These are phyloP conservation scores for Erythrolamprus reginae DNA, from an alignment of 2,113 vertebrate species.

Conservation along the genomic window DNA sequence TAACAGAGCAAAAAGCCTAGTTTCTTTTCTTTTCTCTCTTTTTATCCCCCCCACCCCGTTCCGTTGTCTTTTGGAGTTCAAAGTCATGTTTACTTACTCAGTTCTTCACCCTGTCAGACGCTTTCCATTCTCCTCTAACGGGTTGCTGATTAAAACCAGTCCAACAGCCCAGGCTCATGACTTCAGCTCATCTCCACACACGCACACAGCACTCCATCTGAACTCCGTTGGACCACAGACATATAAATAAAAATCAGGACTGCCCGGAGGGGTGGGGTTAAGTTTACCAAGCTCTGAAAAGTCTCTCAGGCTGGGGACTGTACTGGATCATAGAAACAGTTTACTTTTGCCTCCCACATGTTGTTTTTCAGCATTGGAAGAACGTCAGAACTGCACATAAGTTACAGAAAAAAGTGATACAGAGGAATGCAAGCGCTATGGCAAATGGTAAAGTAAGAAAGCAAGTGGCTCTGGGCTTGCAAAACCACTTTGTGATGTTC, in stretches of 20 bases:
- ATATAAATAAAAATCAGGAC: slow-evolving; percentile 62
- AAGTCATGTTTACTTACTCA: slow-evolving; percentile 73
- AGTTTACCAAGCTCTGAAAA: slow-evolving; percentile 11
- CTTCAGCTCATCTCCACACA: slow-evolving; percentile 57
- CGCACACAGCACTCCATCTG: slow-evolving; percentile 59
- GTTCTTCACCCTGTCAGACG: slow-evolving; percentile 62
- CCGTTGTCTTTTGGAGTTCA: slow-evolving; percentile 54
- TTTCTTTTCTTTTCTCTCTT: slow-evolving; percentile 20
- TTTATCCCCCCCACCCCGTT: too few relatives aligned
- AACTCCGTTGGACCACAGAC: slow-evolving; percentile 63
- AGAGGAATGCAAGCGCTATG: not conserved
- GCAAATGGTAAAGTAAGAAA: not conserved
- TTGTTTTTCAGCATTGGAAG: slow-evolving; percentile 10
- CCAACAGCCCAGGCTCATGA: slow-evolving; percentile 60
- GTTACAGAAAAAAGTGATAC: not conserved
- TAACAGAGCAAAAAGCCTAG: slow-evolving; percentile 38
- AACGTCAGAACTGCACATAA: not conserved
- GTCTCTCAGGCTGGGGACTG: slow-evolving; percentile 14
- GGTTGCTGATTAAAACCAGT: slow-evolving; percentile 70
- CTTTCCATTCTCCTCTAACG: slow-evolving; percentile 62
- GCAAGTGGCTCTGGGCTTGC: not conserved
- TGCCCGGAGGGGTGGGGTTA: slow-evolving; percentile 67
- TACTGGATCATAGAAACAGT: slow-evolving; percentile 10
- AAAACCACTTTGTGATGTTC: not conserved
- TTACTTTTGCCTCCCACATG: slow-evolving; percentile 20